Base-by-base conservation (phyloP, 1,140 invertebrate species). In the Delia radicum region DNA sequence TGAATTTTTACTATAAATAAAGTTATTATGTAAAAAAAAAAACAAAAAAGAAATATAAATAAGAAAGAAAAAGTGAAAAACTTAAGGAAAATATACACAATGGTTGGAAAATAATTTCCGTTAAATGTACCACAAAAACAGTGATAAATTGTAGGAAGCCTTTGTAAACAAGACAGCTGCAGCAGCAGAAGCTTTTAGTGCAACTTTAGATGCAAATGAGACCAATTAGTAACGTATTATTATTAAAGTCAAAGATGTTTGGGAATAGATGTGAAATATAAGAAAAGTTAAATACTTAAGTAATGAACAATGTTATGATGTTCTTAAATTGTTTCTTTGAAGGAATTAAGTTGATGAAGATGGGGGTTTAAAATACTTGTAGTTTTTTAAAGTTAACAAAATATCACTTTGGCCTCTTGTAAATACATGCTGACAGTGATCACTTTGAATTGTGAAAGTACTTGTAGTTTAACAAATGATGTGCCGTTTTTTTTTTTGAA, bases 61-160 rank as follows among this genome's bases (percentile, higher is more conserved):
- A 55, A 55, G 21, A 55, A 18, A 21, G 46, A 55, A 55, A 55
- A 55, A 55, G 18, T 8, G n/a, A 55, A 55, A 15, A 55, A 55
- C n/a, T n/a, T 1, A 0, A 21, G 18, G n/a, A 21, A 55, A 18
- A 55, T n/a, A 55, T 21, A 55, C 21, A 21, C n/a, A 55, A 55
- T 6, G 46, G 21, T 21, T 21, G 15, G n/a, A 55, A 55, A 55
- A 55, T 21, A 55, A 55, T 55, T 55, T 55, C 46, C 46, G 46
- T 55, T 55, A 55, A 55, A 55, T 55, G 46, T 55, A 55, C 46
- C 46, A 55, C 46, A 55, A 55, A 55, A 55, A 55, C 46, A 55
- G 46, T 55, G 46, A 55, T 55, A 55, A 55, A 55, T 55, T 55
- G 8, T 18, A 55, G 21, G 46, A 55, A 3, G 46, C 18, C n/a